These are phyloP conservation scores for Hybognathus amarus DNA, from an alignment of 2,797 vertebrate genomes.

Conservation along the genomic window DNA sequence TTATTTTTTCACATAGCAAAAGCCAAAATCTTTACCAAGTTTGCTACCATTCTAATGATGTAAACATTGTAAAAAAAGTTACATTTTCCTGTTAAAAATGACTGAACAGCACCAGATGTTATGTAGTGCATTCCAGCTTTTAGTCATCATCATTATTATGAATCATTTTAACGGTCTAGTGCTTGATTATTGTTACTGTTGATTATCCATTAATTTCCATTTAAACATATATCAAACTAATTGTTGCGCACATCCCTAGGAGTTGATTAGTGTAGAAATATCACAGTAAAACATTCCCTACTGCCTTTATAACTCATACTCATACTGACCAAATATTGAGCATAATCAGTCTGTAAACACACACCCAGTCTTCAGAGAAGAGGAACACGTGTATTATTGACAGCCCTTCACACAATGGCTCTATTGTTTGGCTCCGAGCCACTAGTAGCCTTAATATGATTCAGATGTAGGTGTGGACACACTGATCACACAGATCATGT, in stretches of 20 bases:
- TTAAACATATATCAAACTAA: too few species aligned
- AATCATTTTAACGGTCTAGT: not conserved
- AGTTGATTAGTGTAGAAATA: not conserved
- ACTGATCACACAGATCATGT: not conserved
- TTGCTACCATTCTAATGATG: too few species aligned
- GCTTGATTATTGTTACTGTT: not conserved
- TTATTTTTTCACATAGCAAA: too few species aligned
- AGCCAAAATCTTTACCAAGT: too few species aligned
- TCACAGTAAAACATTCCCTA: not conserved
- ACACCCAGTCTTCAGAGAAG: slow-evolving; percentile 19
- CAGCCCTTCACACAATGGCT: not conserved
- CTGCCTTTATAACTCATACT: not conserved
- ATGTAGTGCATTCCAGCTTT: not conserved
- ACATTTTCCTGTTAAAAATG: too few species aligned
- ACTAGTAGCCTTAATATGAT: not conserved
- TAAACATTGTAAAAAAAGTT: too few species aligned
- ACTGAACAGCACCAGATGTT: too few species aligned
- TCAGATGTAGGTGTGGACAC: slow-evolving; percentile 14
- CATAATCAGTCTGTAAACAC: not conserved
- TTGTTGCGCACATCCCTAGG: not conserved
- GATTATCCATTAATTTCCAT: not conserved
- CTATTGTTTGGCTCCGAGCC: not conserved
- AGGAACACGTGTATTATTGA: not conserved
- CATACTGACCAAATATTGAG: not conserved
- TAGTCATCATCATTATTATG: not conserved